Conservation (phyloP, 2,113 vertebrate species). For the Pionites leucogaster region DNA sequence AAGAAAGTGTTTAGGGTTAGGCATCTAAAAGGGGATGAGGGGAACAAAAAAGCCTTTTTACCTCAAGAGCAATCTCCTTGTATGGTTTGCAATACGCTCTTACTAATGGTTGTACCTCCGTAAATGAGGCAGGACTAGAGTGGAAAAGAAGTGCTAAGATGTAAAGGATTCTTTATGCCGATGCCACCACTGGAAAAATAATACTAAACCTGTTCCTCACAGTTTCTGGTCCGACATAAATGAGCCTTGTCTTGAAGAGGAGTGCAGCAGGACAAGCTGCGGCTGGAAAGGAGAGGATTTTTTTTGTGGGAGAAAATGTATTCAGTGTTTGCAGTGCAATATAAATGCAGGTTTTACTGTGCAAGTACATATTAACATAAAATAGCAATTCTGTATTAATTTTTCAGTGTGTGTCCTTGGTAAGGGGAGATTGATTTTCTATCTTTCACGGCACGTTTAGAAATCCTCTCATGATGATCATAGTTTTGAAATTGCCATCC, state of each 20-base stretch:
- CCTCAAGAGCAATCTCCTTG: background rate
- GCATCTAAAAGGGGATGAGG: background rate
- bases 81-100: background rate
- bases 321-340: background rate
- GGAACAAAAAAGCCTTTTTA: background rate
- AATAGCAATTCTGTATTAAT: background rate
- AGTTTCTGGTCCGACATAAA: background rate
- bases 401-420: background rate
- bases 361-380: background rate
- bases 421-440: background rate
- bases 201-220: background rate
- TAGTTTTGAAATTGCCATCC: background rate
- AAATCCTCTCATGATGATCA: background rate
- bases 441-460: background rate
- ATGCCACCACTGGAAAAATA: background rate
- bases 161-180: background rate
- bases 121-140: background rate
- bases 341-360: constrained; percentile 25
- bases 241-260: background rate
- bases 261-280: background rate
- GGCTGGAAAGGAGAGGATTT: background rate
- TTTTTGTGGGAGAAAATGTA: background rate
- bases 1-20: background rate
- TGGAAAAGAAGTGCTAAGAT: background rate
- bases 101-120: accelerated